Base-by-base conservation (phyloP, 2,113 vertebrate species). In the Hepsetus odoe region DNA sequence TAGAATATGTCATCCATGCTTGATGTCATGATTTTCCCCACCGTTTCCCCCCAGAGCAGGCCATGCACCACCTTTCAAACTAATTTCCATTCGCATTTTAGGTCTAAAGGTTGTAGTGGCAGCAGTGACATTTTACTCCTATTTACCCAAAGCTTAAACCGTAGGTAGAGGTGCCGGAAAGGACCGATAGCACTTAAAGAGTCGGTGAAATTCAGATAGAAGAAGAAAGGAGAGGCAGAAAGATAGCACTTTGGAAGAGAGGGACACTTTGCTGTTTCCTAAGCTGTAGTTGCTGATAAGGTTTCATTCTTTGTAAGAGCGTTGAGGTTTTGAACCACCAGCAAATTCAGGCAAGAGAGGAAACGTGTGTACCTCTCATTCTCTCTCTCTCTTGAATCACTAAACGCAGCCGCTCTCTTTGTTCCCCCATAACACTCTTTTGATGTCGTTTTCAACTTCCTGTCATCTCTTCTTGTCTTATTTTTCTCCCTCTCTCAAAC, bases 231-330 rank as follows among this genome's bases (percentile, higher is more conserved):
- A 28, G 35, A 53, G 30, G 20, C 24, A 74, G 30, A 74, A 44
- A 49, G 22, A 46, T 38, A 70, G 40, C 8, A 16, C 7, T 56
- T 61, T 46, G 28, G 72, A 24, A 26, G 79, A 16, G 24, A 69
- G 40, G 38, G 66, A 44, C 51, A 53, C 70, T 62, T 44, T 68
- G 71, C 82, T 62, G 81, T 80, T 44, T 77, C 83, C 72, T 84
- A 67, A 86, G 76, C 79, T 85, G 77, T 62, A 78, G 80, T 86
- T 83, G 83, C 85, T 68, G 85, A 84, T 83, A 85, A 87, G 86
- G 79, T 82, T 88, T 83, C 85, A 86, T 87, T 85, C 46, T 65
- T 83, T 67, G 82, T 83, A 85, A 84, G 88, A 86, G 85, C 84
- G 74, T 86, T 86, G 87, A 87, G 88, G 86, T 89, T 64, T 83